Evolutionary conservation across 2,888 invertebrate genomes (phyloP).

Genomic region (Phalangium opilio): DNA sequence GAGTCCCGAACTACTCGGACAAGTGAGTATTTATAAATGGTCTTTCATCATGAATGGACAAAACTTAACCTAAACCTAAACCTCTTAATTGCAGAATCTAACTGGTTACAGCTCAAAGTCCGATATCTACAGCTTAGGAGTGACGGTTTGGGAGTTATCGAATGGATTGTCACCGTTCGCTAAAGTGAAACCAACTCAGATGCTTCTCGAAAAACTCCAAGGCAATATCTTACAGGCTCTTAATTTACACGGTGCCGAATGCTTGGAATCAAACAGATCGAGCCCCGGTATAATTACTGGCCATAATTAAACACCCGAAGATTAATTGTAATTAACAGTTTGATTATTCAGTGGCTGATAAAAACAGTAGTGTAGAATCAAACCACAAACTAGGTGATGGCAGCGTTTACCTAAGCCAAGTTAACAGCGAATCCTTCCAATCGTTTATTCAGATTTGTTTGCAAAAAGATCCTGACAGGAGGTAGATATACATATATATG

Average conservation of each 20-base stretch:
- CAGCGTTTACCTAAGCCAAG: slow-evolving; percentile 1
- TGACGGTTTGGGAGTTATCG: slow-evolving; percentile 69
- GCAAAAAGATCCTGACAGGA: slow-evolving; percentile 48
- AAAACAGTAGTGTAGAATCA: slow-evolving; percentile 58
- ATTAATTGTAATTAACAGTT: too few relatives aligned
- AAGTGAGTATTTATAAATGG: too few relatives aligned
- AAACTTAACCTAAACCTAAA: too few relatives aligned
- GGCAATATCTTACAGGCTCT: slow-evolving; percentile 34
- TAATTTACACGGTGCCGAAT: too few relatives aligned
- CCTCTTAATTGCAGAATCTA: slow-evolving; percentile 45
- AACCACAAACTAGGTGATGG: slow-evolving; percentile 35
- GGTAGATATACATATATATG: too few relatives aligned
- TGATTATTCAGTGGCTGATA: slow-evolving; percentile 25
- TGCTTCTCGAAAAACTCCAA: slow-evolving; percentile 76
- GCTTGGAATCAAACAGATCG: slow-evolving; percentile 3
- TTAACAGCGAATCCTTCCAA: slow-evolving; percentile 51
- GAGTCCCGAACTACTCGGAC: slow-evolving; percentile 77
- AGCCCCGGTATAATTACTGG: slow-evolving; percentile 9
- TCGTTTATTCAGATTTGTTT: slow-evolving; percentile 56
- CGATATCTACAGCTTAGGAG: slow-evolving; percentile 81
- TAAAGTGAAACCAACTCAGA: slow-evolving; percentile 68
- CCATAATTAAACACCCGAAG: too few relatives aligned
- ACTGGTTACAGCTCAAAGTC: slow-evolving; percentile 75
- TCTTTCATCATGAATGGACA: too few relatives aligned
- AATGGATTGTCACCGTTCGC: slow-evolving; percentile 79